Conservation (phyloP, 2,797 vertebrate genomes). For the Tadarida brasiliensis region DNA sequence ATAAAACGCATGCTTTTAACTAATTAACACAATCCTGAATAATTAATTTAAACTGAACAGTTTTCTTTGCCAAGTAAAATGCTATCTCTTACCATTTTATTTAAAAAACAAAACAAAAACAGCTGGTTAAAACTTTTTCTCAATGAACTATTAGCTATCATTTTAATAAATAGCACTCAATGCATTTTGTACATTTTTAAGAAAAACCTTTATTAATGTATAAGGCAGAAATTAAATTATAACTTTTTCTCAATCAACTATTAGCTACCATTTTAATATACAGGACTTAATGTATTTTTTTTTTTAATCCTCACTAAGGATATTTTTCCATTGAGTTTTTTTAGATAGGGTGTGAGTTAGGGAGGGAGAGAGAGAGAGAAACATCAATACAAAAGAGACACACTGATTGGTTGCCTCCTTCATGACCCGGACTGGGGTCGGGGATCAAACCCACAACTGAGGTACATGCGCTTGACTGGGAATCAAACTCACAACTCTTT, state of each 20-base stretch:
- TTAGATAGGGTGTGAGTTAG: too few species aligned
- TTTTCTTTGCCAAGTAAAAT: conserved; percentile 56
- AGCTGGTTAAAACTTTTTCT: background rate
- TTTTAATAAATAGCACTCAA: background rate
- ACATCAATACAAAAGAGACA: too few species aligned
- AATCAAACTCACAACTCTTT: too few species aligned
- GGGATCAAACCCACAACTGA: too few species aligned
- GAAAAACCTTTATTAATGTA: conserved; percentile 17
- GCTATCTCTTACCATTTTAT: background rate
- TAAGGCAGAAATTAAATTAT: background rate
- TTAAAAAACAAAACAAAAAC: background rate
- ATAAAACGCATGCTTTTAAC: conserved; percentile 32
- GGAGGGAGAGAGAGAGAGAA: too few species aligned
- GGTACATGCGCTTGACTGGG: too few species aligned
- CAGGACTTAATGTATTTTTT: background rate
- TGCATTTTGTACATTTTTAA: background rate
- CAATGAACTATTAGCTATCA: background rate
- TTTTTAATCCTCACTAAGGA: too few species aligned
- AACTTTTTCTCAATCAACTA: background rate
- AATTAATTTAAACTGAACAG: conserved; percentile 38
- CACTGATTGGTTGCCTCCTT: too few species aligned
- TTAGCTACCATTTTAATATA: background rate
- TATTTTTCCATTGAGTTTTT: too few species aligned
- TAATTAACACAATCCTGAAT: background rate
- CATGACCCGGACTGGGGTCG: too few species aligned